These are phyloP conservation scores for Sciurus carolinensis DNA, from an alignment of 2,797 vertebrate species.

Conservation along the genomic window DNA sequence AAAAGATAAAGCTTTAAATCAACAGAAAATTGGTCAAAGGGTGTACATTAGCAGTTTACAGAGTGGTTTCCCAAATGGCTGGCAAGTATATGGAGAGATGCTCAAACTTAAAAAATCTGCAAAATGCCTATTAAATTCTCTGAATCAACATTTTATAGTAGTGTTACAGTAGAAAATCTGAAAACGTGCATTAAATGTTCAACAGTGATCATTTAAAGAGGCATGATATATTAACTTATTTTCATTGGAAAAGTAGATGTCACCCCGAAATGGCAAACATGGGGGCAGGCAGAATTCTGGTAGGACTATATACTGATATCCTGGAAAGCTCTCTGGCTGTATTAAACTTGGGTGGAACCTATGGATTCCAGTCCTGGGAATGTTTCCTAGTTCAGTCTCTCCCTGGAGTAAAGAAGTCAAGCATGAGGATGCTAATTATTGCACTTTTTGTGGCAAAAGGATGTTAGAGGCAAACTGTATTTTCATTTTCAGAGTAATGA, in stretches of 20 bases:
- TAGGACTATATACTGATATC: background rate
- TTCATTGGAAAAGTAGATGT: constrained; percentile 17
- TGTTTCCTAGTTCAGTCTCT: background rate
- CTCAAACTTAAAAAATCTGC: background rate
- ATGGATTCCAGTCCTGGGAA: background rate
- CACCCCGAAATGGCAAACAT: background rate
- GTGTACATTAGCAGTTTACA: background rate
- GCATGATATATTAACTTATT: background rate
- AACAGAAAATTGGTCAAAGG: background rate
- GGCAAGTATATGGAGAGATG: background rate
- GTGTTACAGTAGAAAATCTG: background rate
- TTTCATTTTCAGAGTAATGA: background rate
- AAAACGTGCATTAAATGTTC: background rate
- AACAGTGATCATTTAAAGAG: background rate
- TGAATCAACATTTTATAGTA: background rate
- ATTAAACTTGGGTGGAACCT: background rate
- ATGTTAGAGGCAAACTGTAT: background rate
- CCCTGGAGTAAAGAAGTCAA: background rate
- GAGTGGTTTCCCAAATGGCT: background rate
- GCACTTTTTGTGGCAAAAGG: background rate
- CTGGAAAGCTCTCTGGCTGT: background rate
- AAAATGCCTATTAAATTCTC: background rate
- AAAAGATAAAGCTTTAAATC: background rate
- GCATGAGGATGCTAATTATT: background rate
- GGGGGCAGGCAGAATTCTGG: background rate